Evolutionary conservation across 2,888 invertebrate species (phyloP), one percentile per base, ranked within the genome.

Genomic region (Synanthedon andrenaeformis): DNA sequence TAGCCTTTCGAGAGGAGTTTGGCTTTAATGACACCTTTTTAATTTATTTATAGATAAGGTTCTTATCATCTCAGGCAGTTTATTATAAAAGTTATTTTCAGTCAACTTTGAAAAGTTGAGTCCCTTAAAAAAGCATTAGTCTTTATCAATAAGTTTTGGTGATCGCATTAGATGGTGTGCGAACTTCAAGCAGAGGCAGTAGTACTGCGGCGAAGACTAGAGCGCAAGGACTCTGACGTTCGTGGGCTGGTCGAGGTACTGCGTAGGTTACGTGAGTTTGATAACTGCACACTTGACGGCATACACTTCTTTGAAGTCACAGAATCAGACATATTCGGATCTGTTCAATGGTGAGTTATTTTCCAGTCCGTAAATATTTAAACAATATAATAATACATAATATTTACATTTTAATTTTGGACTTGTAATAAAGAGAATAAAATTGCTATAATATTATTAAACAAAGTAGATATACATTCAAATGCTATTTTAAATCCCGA

Each of bases 271-370:
- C 67, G 86, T 0, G 82, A 82, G 61, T 79, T 81, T 59, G 89
- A 89, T 69, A 66, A 70, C 69, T 88, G 88, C 83, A 78, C 82
- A 55, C 74, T 88, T 1, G 79, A 88, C 42, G 88, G 85, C 14
- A 87, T 90, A 59, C 82, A 80, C 63, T 90, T 90, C 71, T 84
- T 77, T 60, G 89, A 88, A 56, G 83, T 90, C 70, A 83, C 84
- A 0, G 78, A 82, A 59, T 75, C 78, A 0, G 84, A 87, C 54
- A 85, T 87, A 61, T 83, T 82, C 54, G 86, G 86, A 0, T 64
- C 72, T 10, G 58, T 66, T 10, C 64, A 74, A 12, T 74, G 78
- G 85, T 84, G 59, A 76, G 76, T 68, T 45, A 14, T 23, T 50
- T 50, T 6, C 23, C 1, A 8, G 28, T 23, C 10, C 4, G 10